Percentiles rank a stretch among this genome's conserved stretches.
These are phyloP conservation scores for Equus quagga DNA, from an alignment of 2,113 vertebrate species.

Conservation along the genomic window DNA sequence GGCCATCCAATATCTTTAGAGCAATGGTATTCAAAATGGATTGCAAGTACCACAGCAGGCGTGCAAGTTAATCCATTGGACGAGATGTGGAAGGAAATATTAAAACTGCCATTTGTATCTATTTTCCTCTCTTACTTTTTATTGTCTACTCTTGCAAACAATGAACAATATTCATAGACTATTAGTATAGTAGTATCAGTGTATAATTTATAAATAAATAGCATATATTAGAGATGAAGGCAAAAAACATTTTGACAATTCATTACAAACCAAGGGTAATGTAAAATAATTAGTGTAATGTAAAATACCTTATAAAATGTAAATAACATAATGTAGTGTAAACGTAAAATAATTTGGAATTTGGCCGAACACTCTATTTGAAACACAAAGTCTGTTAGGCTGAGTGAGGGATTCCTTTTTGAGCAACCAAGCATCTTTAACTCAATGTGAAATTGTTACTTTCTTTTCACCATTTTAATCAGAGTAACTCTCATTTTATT, in stretches of 20 bases:
- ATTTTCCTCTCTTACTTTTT: neutral
- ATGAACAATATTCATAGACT: neutral
- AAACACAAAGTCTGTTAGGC: neutral
- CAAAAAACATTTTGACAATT: neutral
- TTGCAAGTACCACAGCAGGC: neutral
- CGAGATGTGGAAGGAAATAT: neutral
- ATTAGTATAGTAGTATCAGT: neutral
- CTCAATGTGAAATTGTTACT: neutral
- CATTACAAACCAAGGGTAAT: neutral
- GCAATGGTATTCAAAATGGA: neutral
- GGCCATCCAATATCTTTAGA: neutral
- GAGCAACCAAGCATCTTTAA: neutral
- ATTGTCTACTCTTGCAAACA: neutral
- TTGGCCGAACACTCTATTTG: neutral
- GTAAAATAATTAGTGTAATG: neutral
- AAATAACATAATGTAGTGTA: neutral
- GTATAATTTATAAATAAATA: slow-evolving; percentile 3
- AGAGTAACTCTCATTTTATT: slow-evolving; percentile 10
- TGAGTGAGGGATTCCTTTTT: neutral
- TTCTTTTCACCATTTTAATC: slow-evolving; percentile 10
- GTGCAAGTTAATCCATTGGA: neutral
- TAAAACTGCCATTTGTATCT: neutral
- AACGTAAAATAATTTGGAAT: slow-evolving; percentile 23
- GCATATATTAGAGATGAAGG: neutral
- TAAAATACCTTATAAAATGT: neutral